Evolutionary conservation across 2,113 vertebrate species (phyloP), one percentile per base, ranked within the genome.

Genomic region (Proterorhinus semilunaris): DNA sequence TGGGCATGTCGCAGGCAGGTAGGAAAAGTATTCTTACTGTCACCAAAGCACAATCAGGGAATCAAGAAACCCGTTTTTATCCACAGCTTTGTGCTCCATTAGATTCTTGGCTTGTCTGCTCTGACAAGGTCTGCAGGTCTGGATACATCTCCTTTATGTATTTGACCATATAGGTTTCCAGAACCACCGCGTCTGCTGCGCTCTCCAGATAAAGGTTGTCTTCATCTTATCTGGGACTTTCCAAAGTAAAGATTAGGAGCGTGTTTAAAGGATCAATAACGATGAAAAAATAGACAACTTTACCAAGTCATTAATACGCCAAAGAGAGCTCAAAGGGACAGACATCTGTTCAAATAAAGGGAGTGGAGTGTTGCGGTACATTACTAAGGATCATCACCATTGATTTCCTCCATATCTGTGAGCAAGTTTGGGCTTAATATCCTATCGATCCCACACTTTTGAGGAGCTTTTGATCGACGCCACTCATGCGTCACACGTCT

Each of bases 211-310:
- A 5, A 36, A 36, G 27, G 27, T 36, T 36, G 27, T 36, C 27
- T 36, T 36, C 0, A 36, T 36, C 27, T 36, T 36, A 80, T 68
- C 65, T 70, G 6, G 27, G 61, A 51, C 82, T 82, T 84, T 72
- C 77, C 74, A 83, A 83, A 82, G 75, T 62, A 77, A 84, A 80
- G 71, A 83, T 74, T 76, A 78, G 85, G 76, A 66, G 75, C 68
- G 80, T 86, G 84, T 86, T 89, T 87, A 84, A 84, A 65, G 44
- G 79, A 87, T 90, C 86, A 65, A 90, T 89, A 83, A 76, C 58
- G 73, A 71, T 81, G 45, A 45, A 78, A 88, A 87, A 82, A 77
- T 69, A 69, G 75, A 81, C 77, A 81, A 82, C 85, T 88, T 86
- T 83, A 68, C 71, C 65, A 10, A 74, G 78, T 76, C 82, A 88